Conservation (phyloP, 30 jellyfish, hydroid and myxozoan genomes). For the Sanderia malayensis region DNA sequence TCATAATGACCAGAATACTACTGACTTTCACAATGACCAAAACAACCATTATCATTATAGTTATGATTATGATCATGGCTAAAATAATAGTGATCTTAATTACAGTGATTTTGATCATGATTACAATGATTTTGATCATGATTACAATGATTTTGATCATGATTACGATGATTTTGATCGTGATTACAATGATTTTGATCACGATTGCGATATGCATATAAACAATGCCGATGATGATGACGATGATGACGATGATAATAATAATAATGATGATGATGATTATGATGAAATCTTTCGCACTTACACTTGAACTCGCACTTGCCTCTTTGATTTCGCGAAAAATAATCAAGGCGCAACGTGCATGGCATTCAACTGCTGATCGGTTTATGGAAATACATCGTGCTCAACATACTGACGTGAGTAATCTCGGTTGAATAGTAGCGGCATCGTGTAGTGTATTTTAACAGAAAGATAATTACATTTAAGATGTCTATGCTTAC, state of each 20-base stretch:
- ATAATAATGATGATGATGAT: neutral
- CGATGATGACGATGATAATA: neutral
- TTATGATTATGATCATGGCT: neutral
- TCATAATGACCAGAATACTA: neutral
- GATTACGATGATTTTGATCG: neutral
- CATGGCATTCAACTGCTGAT: neutral
- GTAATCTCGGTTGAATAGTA: neutral
- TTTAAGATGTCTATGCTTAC: conserved; percentile 8
- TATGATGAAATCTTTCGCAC: too few species aligned
- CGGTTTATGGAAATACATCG: neutral
- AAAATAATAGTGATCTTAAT: neutral
- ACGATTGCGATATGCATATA: neutral
- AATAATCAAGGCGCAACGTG: neutral
- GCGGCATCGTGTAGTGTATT: conserved; percentile 12
- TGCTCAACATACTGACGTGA: neutral
- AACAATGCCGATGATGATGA: neutral
- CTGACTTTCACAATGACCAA: neutral
- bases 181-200: neutral
- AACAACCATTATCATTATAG: neutral
- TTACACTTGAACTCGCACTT: too few species aligned
- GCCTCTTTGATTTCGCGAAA: too few species aligned
- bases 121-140: neutral
- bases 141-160: neutral
- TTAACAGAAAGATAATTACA: neutral
- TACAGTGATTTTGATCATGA: neutral